Conservation (phyloP, 2,797 vertebrate genomes). For the Tiaroga cobitis region DNA sequence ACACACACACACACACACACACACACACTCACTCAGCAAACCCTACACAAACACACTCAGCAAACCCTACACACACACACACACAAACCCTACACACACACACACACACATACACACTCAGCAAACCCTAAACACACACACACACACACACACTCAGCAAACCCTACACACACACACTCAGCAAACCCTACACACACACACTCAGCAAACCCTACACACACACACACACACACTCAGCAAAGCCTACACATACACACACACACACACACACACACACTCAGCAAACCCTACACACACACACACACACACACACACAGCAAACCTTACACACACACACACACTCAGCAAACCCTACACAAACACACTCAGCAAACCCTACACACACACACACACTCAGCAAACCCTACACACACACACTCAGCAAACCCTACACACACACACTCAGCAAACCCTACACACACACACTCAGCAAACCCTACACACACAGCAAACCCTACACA, state of each 20-base stretch:
- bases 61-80: too few relatives aligned
- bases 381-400: neutral
- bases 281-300: slow-evolving; percentile 69
- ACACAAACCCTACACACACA: too few relatives aligned
- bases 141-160: neutral
- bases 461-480: too few relatives aligned
- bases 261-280: slow-evolving; percentile 18
- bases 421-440: slow-evolving; percentile 80
- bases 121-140: neutral
- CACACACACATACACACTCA: slow-evolving; percentile 18
- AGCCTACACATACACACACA: slow-evolving; percentile 69
- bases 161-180: too few relatives aligned
- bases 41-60: neutral
- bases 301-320: neutral
- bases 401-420: too few relatives aligned
- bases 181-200: slow-evolving; percentile 80
- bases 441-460: slow-evolving; percentile 73
- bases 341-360: too few relatives aligned
- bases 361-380: too few relatives aligned
- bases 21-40: neutral
- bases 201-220: slow-evolving; percentile 77
- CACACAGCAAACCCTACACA: too few relatives aligned
- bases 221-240: neutral
- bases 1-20: slow-evolving; percentile 75
- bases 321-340: neutral